Evolutionary conservation across 2,797 vertebrate species (phyloP), one percentile per base, ranked within the genome.

Genomic region (Rousettus madagascariensis): DNA sequence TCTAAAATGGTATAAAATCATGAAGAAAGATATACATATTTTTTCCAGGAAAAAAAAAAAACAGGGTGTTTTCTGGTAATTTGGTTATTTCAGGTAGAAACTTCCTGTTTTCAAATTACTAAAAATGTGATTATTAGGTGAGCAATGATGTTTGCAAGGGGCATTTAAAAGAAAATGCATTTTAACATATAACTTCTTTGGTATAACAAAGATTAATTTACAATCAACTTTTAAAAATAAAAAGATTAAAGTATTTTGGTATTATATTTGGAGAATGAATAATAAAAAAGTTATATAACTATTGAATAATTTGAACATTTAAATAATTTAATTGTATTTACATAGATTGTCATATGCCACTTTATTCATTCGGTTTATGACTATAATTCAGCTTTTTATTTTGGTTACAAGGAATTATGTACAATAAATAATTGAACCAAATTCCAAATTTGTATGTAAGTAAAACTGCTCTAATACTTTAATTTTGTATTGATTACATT

Each of bases 341-440:
- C 16, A 85, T 46, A 61, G 26, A 88, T 75, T n/a, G 4, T 59
- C 36, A 69, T 41, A 26, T 77, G 49, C 46, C 46, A 49, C 12
- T 87, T 86, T 49, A 78, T 3, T 82, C 28, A 53, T 53, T 57
- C 20, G 36, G 41, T 20, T 82, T 66, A 51, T 91, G 41, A 46
- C 28, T 71, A 63, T 26, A 91, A 75, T 91, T 83, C 30, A 43
- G 19, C 33, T 79, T 72, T 92, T 83, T 75, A 63, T 65, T 82
- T 63, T 78, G 6, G 4, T 61, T 83, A 63, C 33, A 95, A 92
- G 20, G 7, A 96, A 72, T 84, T 80, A 24, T 90, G 22, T 66
- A 66, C 19, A 86, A 89, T 53, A 94, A 77, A 74, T 86, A 26
- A 74, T 72, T n/a, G 41, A 91, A 68, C 30, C 63, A 51, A 94